Evolutionary conservation across 2,113 vertebrate genomes (phyloP), one percentile per base, ranked within the genome.

Genomic region (Probosciger aterrimus): DNA sequence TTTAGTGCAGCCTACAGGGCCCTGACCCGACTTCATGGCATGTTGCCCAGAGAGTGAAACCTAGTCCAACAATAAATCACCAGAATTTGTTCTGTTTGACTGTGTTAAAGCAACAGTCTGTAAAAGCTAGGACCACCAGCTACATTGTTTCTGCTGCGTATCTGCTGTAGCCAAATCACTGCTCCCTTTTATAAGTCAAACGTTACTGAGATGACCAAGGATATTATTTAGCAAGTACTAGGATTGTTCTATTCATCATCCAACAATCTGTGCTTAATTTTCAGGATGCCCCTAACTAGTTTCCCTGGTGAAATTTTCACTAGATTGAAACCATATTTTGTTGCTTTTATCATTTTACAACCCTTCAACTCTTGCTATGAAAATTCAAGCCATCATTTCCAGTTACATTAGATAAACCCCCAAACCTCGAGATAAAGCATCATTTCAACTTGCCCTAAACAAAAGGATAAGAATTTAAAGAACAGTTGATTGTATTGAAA

Each of bases 261-360:
- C 76, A 90, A 43, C 27, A 95, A 75, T 95, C 62, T 96, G 82
- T 71, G 27, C 44, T 96, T 95, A 88, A 97, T 94, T 91, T 96
- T 82, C 63, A 67, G 19, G 53, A 67, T 4, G 3, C 20, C 22
- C 39, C 64, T 95, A 31, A 88, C 70, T 92, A 59, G 39, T 92
- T 95, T 97, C 80, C 68, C 82, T 88, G 39, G 63, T 74, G 87
- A 88, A 35, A 68, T 4, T 77, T 95, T 95, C 27, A 4, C 71
- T 41, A 43, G 87, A 96, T 44, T 93, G 80, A 96, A 97, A 91
- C n/a, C 60, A 77, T 44, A 94, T 97, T 96, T 96, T 64, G 55
- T 81, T 96, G 23, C 74, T 88, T 79, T 85, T 94, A 35, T 86
- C 15, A 44, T 89, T 46, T 64, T 88, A 70, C 14, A 46, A 75